These are phyloP conservation scores for Drosophila maculinotata DNA, from an alignment of 2,888 invertebrate species.

Conservation along the genomic window DNA sequence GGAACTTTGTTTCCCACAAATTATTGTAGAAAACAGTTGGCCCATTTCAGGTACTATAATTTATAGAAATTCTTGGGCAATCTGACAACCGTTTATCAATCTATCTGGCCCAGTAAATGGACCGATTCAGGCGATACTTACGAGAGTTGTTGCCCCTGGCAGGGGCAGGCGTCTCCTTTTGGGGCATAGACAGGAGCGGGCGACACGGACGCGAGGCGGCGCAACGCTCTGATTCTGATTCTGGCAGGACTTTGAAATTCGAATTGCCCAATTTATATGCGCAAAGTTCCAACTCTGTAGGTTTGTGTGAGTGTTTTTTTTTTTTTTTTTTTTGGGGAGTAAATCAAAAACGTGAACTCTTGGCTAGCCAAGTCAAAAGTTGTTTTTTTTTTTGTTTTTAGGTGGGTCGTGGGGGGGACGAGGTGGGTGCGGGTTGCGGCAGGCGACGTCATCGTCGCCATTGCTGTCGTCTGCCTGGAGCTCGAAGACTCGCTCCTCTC, in stretches of 20 bases:
- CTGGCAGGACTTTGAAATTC: conserved; percentile 46
- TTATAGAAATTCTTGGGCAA: conserved; percentile 2
- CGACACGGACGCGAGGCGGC: background rate
- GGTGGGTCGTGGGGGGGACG: background rate
- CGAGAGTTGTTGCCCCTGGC: conserved; percentile 25
- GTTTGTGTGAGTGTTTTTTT: conserved; percentile 15
- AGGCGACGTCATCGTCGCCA: conserved; percentile 58
- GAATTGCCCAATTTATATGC: conserved; percentile 71
- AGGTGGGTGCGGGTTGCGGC: background rate
- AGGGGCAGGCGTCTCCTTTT: conserved; percentile 30
- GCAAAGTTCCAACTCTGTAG: conserved; percentile 58
- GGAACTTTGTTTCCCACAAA: background rate
- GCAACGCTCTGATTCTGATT: conserved; percentile 25
- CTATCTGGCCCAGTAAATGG: conserved; percentile 34
- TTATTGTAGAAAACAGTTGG: background rate
- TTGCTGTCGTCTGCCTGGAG: conserved; percentile 48
- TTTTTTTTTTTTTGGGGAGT: conserved; percentile 48
- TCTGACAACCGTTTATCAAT: conserved; percentile 13
- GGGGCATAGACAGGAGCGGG: conserved; percentile 1
- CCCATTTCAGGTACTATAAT: background rate
- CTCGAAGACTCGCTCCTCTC: background rate
- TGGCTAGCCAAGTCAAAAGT: conserved; percentile 62
- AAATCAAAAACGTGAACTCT: conserved; percentile 75
- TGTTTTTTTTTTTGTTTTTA: conserved; percentile 23
- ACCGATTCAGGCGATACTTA: conserved; percentile 44